These are phyloP conservation scores for Balearica regulorum DNA, from an alignment of 2,797 vertebrate species.

Conservation along the genomic window DNA sequence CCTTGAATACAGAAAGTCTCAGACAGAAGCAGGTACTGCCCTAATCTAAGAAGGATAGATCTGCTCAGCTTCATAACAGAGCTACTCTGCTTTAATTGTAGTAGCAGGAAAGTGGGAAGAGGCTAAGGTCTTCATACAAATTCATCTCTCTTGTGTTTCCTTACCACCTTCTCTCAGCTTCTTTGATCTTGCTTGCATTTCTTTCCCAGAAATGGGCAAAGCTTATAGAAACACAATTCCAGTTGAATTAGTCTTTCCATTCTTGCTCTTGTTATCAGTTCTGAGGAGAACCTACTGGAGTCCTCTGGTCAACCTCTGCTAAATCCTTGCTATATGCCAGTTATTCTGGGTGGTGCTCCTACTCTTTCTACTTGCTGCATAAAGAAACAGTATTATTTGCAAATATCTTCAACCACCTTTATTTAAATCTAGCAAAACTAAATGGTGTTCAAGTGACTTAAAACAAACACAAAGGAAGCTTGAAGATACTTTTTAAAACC, in stretches of 20 bases:
- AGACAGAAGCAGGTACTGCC: not conserved
- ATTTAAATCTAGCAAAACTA: not conserved
- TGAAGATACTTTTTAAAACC: not conserved
- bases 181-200: not conserved
- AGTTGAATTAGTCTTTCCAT: not conserved
- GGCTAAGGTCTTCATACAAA: not conserved
- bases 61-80: not conserved
- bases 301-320: not conserved
- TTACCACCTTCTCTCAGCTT: not conserved
- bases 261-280: not conserved
- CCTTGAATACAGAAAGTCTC: not conserved
- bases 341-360: not conserved
- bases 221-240: not conserved
- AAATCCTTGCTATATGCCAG: not conserved
- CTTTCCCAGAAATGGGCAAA: not conserved
- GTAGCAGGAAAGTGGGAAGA: not conserved
- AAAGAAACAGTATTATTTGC: not conserved
- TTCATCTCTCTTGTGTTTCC: not conserved
- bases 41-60: not conserved
- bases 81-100: not conserved
- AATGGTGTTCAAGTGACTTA: not conserved
- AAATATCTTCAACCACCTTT: not conserved
- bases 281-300: not conserved
- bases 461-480: not conserved
- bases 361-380: not conserved